These are phyloP conservation scores for Sebastes miniatus DNA, from an alignment of 2,797 vertebrate genomes.

Conservation along the genomic window DNA sequence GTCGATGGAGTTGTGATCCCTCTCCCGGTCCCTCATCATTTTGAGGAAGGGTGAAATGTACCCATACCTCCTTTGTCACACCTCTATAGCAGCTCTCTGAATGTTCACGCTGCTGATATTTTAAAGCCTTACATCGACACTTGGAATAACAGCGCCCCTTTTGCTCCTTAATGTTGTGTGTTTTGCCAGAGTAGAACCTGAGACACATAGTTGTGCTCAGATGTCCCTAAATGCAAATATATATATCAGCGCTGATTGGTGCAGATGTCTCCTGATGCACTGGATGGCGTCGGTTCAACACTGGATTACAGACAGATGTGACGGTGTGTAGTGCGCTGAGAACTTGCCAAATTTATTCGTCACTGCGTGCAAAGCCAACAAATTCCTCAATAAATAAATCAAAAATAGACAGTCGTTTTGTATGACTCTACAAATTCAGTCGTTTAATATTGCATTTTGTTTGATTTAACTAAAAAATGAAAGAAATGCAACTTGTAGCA, in stretches of 20 bases:
- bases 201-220: not conserved
- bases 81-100: not conserved
- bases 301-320: not conserved
- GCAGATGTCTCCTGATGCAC: not conserved
- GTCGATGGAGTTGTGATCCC: constrained; percentile 40
- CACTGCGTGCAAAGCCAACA: not conserved
- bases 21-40: not conserved
- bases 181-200: not conserved
- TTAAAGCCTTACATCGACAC: not conserved
- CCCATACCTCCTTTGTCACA: not conserved
- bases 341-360: not conserved
- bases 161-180: not conserved
- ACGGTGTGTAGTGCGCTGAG: not conserved
- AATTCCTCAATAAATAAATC: not conserved
- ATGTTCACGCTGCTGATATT: not conserved
- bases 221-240: not conserved
- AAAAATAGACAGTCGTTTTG: not conserved
- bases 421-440: not conserved
- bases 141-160: not conserved
- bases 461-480: not conserved
- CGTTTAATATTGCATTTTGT: not conserved
- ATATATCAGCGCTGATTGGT: not conserved
- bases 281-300: not conserved
- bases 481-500: not conserved
- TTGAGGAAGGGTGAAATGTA: constrained; percentile 21